Base-by-base conservation (phyloP, 2,888 invertebrate genomes). In the Apotomis betuletana region DNA sequence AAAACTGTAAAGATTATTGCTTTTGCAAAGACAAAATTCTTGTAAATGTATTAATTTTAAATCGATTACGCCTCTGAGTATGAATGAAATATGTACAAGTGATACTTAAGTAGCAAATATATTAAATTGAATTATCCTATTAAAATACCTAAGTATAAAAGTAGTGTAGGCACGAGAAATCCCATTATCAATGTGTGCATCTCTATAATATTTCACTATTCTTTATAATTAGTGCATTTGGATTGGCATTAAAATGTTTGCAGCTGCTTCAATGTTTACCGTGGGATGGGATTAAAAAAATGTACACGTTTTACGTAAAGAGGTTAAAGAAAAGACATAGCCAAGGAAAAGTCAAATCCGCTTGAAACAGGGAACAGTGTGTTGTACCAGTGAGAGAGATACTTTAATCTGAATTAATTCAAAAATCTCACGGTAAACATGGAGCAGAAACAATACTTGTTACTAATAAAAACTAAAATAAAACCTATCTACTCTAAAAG, bases 151-250 rank as follows among this genome's bases (percentile, higher is more conserved):
- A 87, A 80, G 87, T 90, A 88, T 87, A 88, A 90, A 90, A 86
- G 85, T 84, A 83, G 84, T 90, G 89, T 90, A 92, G 92, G 92
- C 92, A 92, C 92, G 85, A 90, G 90, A 90, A 91, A 90, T 87
- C 85, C 86, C 86, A 88, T 88, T 88, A 87, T 87, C 80, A 87
- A 85, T 74, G 78, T 83, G 90, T 91, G 91, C 90, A 87, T 77
- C 76, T 81, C 84, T 87, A 86, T 81, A 79, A 69, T 63, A 55
- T 77, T 77, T 79, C 13, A 38, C 67, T 72, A 72, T 59, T 67
- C 79, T 78, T 83, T 84, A 84, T 78, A 69, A 70, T 78, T 76
- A 74, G 80, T 84, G 81, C 79, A 76, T 64, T 73, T 67, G 67
- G 61, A 70, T 58, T 67, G 69, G 71, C 51, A 63, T 52, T 55